A percentile compares a stretch with the other conserved stretches of the same genome.
These are phyloP conservation scores for Monoplex corrugatus DNA, from an alignment of 2,888 invertebrate genomes.

Conservation along the genomic window DNA sequence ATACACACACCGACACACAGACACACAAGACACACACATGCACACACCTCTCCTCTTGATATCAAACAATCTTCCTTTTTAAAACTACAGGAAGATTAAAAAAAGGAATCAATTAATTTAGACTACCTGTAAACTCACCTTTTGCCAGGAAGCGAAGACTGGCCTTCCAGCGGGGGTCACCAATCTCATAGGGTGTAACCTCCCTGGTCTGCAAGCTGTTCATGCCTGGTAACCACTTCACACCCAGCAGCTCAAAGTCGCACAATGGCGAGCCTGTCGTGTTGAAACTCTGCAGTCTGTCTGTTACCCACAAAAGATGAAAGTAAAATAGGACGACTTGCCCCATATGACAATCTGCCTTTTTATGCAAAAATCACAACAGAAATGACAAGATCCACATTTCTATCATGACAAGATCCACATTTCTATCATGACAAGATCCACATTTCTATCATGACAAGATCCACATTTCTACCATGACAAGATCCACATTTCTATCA, in stretches of 20 bases:
- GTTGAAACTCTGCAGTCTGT: constrained; percentile 36
- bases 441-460: no score
- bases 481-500: no score
- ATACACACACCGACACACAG: background rate
- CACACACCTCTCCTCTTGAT: background rate
- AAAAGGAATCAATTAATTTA: no score
- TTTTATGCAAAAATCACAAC: no score
- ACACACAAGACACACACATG: background rate
- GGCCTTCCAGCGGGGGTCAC: constrained; percentile 75
- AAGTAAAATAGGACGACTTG: no score
- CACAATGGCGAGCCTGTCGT: background rate
- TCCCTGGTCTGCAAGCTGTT: constrained; percentile 76
- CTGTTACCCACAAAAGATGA: no score
- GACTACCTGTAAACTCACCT: constrained; percentile 60
- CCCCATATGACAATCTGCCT: no score
- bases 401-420: no score
- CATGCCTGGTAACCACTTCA: constrained; percentile 77
- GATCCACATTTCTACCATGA: no score
- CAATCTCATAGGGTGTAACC: constrained; percentile 78
- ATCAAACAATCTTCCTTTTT: background rate
- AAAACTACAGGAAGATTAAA: no score
- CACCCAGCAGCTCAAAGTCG: constrained; percentile 73
- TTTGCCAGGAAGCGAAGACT: constrained; percentile 73
- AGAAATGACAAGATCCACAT: no score
- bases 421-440: no score